phyloP scores from a whole-genome alignment of 2,888 invertebrate genomes.

The Thelaira solivaga region DNA sequence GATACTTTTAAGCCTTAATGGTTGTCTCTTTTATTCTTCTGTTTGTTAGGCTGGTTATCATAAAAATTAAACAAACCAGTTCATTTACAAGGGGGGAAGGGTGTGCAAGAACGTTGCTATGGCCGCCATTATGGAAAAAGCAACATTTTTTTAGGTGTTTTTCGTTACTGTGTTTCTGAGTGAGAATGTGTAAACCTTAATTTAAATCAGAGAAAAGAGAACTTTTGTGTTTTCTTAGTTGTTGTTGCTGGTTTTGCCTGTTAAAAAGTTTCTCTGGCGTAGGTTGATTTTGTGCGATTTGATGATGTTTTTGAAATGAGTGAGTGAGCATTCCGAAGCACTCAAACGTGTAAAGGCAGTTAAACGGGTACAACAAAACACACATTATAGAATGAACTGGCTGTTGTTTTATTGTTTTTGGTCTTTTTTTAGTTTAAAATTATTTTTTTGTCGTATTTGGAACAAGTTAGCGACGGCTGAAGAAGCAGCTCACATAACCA shows the following conservation, averaged over 20 bases:
- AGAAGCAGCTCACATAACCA: constrained; percentile 25
- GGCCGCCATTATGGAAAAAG: constrained; percentile 43
- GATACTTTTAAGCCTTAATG: not conserved
- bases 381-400: constrained; percentile 53
- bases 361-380: constrained; percentile 57
- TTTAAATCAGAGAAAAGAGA: not conserved
- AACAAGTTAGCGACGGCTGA: constrained; percentile 39
- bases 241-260: not conserved
- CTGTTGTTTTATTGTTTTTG: too few species aligned
- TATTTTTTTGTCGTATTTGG: constrained; percentile 26
- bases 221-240: too few species aligned
- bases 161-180: not conserved
- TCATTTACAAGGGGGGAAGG: not conserved
- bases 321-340: constrained; percentile 65
- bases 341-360: constrained; percentile 64
- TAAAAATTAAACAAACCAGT: too few species aligned
- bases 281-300: not conserved
- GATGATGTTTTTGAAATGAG: constrained; percentile 64
- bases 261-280: not conserved
- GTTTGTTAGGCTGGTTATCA: too few species aligned
- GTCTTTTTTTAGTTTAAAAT: too few species aligned
- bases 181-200: not conserved
- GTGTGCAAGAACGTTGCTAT: not conserved
- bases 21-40: constrained; percentile 25
- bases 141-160: too few species aligned